Percentiles rank a stretch among this genome's conserved stretches.
These are phyloP conservation scores for Onychostruthus taczanowskii DNA, from an alignment of 2,113 vertebrate species.

Conservation along the genomic window DNA sequence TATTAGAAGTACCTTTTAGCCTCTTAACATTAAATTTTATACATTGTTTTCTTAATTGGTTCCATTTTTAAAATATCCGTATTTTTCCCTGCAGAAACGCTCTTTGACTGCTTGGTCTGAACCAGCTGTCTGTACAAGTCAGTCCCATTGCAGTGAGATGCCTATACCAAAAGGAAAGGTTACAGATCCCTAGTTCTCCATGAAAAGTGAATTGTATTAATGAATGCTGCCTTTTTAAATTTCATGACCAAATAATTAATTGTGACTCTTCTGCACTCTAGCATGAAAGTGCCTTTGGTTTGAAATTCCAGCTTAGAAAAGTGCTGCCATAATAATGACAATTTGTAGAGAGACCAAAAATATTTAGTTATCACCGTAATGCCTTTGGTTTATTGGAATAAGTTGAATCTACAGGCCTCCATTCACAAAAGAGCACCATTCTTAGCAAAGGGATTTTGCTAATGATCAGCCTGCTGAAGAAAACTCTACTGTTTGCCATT, in stretches of 20 bases:
- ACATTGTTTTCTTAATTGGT: conserved; percentile 66
- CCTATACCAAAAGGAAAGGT: conserved; percentile 78
- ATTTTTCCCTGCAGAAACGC: conserved; percentile 48
- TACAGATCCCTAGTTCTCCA: conserved; percentile 62
- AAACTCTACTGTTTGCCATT: conserved; percentile 39
- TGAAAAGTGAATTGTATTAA: conserved; percentile 75
- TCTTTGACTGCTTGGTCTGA: conserved; percentile 59
- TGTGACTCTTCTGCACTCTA: conserved; percentile 87
- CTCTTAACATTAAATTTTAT: conserved; percentile 58
- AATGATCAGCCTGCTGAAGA: conserved; percentile 55
- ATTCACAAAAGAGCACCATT: conserved; percentile 63
- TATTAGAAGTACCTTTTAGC: conserved; percentile 72
- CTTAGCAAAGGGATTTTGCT: conserved; percentile 52
- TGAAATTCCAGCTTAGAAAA: conserved; percentile 92
- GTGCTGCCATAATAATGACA: conserved; percentile 81
- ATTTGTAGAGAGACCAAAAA: conserved; percentile 93
- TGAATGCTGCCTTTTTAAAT: conserved; percentile 88
- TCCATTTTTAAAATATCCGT: conserved; percentile 28
- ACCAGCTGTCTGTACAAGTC: conserved; percentile 41
- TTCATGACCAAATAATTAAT: conserved; percentile 89
- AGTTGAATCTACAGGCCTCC: conserved; percentile 76
- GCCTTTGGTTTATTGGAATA: conserved; percentile 88
- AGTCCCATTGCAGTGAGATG: conserved; percentile 49
- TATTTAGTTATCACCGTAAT: conserved; percentile 93
- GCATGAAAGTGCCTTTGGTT: conserved; percentile 99